Evolutionary conservation across 2,888 invertebrate genomes (phyloP), one percentile per base, ranked within the genome.

Genomic region (Lacanobia oleracea): DNA sequence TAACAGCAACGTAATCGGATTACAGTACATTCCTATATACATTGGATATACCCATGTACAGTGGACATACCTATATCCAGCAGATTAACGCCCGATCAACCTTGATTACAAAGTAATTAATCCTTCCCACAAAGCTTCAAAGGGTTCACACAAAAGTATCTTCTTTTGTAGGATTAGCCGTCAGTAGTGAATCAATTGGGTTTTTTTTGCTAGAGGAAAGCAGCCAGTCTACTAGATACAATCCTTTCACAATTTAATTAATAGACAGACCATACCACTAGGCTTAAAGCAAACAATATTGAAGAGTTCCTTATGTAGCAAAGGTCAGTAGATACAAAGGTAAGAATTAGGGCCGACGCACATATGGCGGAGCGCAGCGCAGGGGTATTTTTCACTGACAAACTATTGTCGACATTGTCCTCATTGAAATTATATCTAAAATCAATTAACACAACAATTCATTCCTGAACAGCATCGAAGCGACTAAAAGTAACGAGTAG

Each of bases 61-160:
- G 10, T 5, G 33, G 33, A 33, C 33, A 27, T 14, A 14, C 33
- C 2, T 18, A 51, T 6, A 8, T 40, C 37, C n/a, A n/a, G 48
- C 53, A 53, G 33, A 68, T 57, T 48, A 73, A 64, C 14, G 33
- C 16, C 48, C 3, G 14, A 64, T 45, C 51, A 43, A 63, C n/a
- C 16, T 18, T 60, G 53, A 63, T 77, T 63, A 67, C 54, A 23
- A 18, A 72, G 27, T 51, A 74, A 74, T 74, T 53, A 67, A 65
- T 56, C 33, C 27, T 60, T 16, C 40, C 12, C 27, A 14, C 27
- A 43, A 37, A 68, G 40, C 56, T 65, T 56, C 21, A 63, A 62
- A 75, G 62, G 45, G 33, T 27, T 61, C 4, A 37, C 9, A 56
- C 16, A 9, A 51, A 50, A 21, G 16, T 5, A 64, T 60, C 0